A percentile compares a stretch with the other conserved stretches of the same genome.
Conservation (phyloP, 2,113 vertebrate genomes). For the Notarius lentiginosus region DNA sequence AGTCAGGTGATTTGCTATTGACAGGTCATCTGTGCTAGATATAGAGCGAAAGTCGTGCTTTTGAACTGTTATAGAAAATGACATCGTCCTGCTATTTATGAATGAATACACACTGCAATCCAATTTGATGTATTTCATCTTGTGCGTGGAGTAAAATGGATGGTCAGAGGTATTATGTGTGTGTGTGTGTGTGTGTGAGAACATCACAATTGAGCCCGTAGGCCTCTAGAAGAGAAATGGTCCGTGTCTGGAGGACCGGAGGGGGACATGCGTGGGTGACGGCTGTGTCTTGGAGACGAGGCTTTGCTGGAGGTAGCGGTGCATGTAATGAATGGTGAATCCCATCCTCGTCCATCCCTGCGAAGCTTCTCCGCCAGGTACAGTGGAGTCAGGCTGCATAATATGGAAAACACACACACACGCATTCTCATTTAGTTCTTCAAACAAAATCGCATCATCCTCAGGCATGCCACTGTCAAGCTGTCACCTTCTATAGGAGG, state of each 20-base stretch:
- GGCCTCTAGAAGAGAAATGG: constrained; percentile 17
- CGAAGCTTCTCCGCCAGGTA: constrained; percentile 45
- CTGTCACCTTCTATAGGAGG: constrained; percentile 17
- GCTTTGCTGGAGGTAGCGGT: constrained; percentile 60
- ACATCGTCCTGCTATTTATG: not conserved
- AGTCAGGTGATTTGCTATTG: constrained; percentile 30
- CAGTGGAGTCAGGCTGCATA: constrained; percentile 9
- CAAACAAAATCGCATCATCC: constrained; percentile 51
- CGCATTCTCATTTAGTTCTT: constrained; percentile 48
- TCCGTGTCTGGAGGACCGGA: constrained; percentile 11
- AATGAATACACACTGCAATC: not conserved
- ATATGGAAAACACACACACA: not conserved
- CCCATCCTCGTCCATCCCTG: constrained; percentile 26
- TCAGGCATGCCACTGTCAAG: constrained; percentile 17
- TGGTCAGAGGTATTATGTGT: constrained; percentile 15
- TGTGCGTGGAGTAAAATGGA: not conserved
- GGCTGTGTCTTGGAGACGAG: constrained; percentile 42
- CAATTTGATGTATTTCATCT: constrained; percentile 21
- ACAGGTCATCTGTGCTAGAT: not conserved
- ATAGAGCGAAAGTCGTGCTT: not conserved
- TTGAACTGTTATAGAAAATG: not conserved
- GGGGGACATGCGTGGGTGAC: not conserved
- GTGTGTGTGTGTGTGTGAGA: constrained; percentile 25
- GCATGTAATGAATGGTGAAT: constrained; percentile 74
- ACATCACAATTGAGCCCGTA: not conserved